These are phyloP conservation scores for Nasonovia ribisnigri DNA, from an alignment of 2,888 invertebrate species.

Conservation along the genomic window DNA sequence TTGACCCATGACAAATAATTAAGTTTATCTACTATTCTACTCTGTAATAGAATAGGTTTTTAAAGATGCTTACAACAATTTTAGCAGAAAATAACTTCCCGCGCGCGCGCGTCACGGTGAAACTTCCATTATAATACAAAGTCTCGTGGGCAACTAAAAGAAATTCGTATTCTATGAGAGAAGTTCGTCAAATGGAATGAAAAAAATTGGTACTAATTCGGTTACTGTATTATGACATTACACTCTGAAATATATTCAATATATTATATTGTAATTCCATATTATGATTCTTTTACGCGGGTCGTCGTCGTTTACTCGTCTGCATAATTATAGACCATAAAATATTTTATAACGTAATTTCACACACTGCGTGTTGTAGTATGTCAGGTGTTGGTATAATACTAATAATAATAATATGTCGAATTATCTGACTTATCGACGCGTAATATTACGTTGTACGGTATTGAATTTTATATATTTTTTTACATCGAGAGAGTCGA, in stretches of 20 bases:
- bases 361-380: neutral
- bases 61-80: neutral
- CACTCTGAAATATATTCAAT: too few relatives aligned
- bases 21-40: neutral
- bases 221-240: too few relatives aligned
- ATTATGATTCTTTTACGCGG: neutral
- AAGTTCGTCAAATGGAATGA: too few relatives aligned
- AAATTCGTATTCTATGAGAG: too few relatives aligned
- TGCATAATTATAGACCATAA: neutral
- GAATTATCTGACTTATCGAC: neutral
- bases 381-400: too few relatives aligned
- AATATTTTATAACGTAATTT: neutral
- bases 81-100: too few relatives aligned
- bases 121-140: too few relatives aligned
- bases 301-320: neutral
- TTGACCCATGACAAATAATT: conserved; percentile 34
- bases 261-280: neutral
- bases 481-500: neutral
- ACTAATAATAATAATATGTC: neutral
- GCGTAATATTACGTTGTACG: neutral
- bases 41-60: neutral
- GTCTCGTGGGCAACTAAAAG: too few relatives aligned
- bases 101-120: too few relatives aligned
- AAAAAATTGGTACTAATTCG: too few relatives aligned
- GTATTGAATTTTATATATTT: neutral